These are phyloP conservation scores for Urocolius indicus DNA, from an alignment of 2,113 vertebrate genomes.

Conservation along the genomic window DNA sequence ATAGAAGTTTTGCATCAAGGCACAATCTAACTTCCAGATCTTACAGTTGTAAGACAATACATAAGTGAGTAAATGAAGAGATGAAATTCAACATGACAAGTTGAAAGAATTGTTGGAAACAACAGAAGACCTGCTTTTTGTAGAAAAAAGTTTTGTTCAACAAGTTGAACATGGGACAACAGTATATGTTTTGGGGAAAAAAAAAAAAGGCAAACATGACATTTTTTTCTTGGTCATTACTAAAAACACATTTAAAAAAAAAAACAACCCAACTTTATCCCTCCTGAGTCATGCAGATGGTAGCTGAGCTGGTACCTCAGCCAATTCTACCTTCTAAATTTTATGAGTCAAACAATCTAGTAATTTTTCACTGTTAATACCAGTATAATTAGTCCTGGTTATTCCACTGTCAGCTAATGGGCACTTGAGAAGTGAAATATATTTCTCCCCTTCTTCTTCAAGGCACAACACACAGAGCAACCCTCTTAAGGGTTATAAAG, in stretches of 20 bases:
- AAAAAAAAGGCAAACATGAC: not conserved
- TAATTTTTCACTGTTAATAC: not conserved
- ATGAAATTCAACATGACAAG: not conserved
- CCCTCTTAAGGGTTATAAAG: not conserved
- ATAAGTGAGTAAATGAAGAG: not conserved
- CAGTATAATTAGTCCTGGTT: not conserved
- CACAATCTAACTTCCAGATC: not conserved
- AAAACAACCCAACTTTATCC: not conserved
- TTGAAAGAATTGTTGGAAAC: not conserved
- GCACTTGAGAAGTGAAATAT: not conserved
- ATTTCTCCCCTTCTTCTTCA: not conserved
- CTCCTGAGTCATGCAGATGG: not conserved
- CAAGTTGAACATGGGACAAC: not conserved
- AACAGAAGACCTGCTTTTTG: not conserved
- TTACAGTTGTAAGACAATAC: not conserved
- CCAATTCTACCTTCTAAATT: not conserved
- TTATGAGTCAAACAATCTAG: not conserved
- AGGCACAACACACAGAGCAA: not conserved
- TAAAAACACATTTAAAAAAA: not conserved
- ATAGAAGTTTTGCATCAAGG: not conserved
- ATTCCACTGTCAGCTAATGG: not conserved
- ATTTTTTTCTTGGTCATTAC: not conserved
- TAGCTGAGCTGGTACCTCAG: not conserved
- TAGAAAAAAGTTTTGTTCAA: not conserved
- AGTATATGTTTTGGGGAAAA: not conserved